These are phyloP conservation scores for Corythornis vintsioides DNA, from an alignment of 2,113 vertebrate species.

Conservation along the genomic window DNA sequence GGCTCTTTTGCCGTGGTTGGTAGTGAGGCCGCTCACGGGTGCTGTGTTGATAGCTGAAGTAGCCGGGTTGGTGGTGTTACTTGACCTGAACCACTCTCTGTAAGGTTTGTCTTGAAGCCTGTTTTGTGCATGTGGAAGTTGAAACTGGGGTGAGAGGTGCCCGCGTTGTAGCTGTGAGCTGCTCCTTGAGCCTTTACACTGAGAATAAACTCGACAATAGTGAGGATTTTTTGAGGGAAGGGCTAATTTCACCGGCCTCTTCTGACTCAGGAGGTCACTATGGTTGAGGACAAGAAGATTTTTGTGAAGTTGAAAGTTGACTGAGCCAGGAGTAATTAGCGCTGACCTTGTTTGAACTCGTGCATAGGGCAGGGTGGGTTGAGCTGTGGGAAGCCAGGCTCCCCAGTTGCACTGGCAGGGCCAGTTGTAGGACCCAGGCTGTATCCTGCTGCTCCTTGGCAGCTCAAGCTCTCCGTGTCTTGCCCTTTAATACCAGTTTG, in stretches of 20 bases:
- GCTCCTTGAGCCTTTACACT: fast-evolving
- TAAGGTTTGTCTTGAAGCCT: fast-evolving
- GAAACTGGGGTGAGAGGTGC: not conserved
- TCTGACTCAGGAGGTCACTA: too few relatives aligned
- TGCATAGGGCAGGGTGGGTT: fast-evolving
- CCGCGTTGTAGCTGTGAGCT: fast-evolving
- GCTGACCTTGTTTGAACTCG: not conserved
- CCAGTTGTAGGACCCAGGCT: not conserved
- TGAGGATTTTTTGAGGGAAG: not conserved
- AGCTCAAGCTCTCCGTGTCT: not conserved
- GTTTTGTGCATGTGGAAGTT: not conserved
- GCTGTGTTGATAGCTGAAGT: not conserved
- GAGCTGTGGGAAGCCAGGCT: not conserved
- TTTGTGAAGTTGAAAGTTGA: not conserved
- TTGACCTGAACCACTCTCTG: fast-evolving
- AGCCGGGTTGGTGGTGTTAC: not conserved
- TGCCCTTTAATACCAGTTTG: not conserved
- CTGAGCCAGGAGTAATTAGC: not conserved
- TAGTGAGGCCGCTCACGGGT: fast-evolving
- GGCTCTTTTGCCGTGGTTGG: fast-evolving
- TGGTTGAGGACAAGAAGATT: not conserved
- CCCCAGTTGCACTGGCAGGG: not conserved
- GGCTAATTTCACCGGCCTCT: not conserved
- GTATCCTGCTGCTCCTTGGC: fast-evolving
- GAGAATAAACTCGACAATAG: not conserved